Evolutionary conservation across 2,113 vertebrate species (phyloP), one percentile per base, ranked within the genome.

Genomic region (Cochlearius cochlearius): DNA sequence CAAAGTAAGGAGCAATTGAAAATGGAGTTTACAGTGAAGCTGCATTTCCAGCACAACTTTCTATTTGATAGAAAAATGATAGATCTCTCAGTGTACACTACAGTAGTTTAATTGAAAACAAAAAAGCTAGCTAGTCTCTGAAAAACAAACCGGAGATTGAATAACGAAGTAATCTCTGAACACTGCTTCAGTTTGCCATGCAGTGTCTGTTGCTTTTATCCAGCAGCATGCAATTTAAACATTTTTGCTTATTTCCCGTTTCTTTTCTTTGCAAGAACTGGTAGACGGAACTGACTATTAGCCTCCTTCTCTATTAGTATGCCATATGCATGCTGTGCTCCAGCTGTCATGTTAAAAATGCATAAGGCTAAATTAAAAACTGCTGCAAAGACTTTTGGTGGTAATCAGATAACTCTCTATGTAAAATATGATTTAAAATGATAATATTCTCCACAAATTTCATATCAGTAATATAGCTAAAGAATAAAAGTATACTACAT

Each of bases 361-460:
- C 89, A 97, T 98, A 96, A 98, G 71, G 71, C 96, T 97, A 97
- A 97, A 98, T 97, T 96, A 96, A 98, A 98, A 97, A 94, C 80
- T 92, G 87, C 77, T 95, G 86, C 83, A 96, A 95, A 96, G 87
- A 56, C 47, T 95, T 96, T 55, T 52, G 73, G 62, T 92, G 68
- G 86, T 93, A 97, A 96, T 96, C 96, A 97, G 68, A 92, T 95
- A 97, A 97, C 78, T 76, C 80, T 85, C 49, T 73, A 22, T 60
- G 76, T 79, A 94, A 96, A 94, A 93, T 94, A 43, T 85, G 41
- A 95, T 94, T 97, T 95, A 22, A 97, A 97, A 86, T 60, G 34
- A 95, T 97, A 95, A 95, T 92, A 52, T 88, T 97, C 95, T 81
- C 34, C 66, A 71, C 68, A 84, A 22, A 76, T 86, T 92, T 75